Evolutionary conservation across 2,797 vertebrate genomes (phyloP), one percentile per base, ranked within the genome.

Genomic region (Pempheris klunzingeri): DNA sequence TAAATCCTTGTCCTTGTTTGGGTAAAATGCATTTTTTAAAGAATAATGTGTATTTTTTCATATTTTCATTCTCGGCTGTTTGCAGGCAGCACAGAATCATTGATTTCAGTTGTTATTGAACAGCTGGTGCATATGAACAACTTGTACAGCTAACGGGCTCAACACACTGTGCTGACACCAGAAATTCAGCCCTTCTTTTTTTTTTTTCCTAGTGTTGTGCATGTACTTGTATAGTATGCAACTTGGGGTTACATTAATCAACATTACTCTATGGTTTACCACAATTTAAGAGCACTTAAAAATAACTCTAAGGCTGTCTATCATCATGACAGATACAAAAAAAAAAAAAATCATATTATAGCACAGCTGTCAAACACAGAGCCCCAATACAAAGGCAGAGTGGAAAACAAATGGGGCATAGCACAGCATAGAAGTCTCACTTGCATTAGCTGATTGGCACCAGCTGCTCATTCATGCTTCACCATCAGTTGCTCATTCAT

Each of bases 401-500:
- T 32, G 52, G 50, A 30, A 54, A 80, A 61, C 17, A 67, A 75
- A 32, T 30, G 64, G 39, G 22, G 18, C 54, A 14, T 4, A 5
- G 64, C 30, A 34, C 30, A 24, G 47, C 59, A 43, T 58, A 63
- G 20, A 88, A 38, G 52, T 70, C 59, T 4, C 44, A 36, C 69
- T 50, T 54, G 50, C 67, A 82, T 71, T 79, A 68, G 59, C 72
- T 74, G 69, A 83, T 78, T 81, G 54, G 65, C 61, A 59, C 47
- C 55, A 71, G 64, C 64, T 82, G 71, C 66, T 74, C 64, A 61
- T 60, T 84, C 74, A 68, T 70, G 62, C 67, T 36, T 67, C 36
- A 38, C 46, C 53, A 58, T 84, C 74, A 55, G 24, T 0, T 14
- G n/a, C 64, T 68, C 53, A 26, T 74, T 76, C 62, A 71, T 69